These are phyloP conservation scores for Petrolisthes cinctipes DNA, from an alignment of 2,888 invertebrate species.

Conservation along the genomic window DNA sequence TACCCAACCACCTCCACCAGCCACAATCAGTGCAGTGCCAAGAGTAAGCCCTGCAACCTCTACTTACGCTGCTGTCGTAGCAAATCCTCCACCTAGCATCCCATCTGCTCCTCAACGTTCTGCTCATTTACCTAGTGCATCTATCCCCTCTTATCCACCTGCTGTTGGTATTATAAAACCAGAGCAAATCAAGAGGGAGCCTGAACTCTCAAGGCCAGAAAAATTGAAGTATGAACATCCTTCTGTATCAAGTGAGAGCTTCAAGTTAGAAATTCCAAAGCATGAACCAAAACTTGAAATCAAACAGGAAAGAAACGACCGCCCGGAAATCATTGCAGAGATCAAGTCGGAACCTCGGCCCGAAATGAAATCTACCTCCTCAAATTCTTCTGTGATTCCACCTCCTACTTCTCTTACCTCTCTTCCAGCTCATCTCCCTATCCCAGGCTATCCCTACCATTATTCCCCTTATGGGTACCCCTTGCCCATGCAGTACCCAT, in stretches of 20 bases:
- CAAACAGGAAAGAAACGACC: constrained; percentile 49
- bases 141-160: constrained; percentile 24
- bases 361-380: constrained; percentile 33
- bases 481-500: constrained; percentile 41
- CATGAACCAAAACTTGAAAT: constrained; percentile 51
- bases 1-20: constrained; percentile 39
- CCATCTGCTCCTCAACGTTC: neutral
- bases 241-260: constrained; percentile 11
- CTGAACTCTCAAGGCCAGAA: constrained; percentile 42
- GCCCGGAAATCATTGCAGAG: constrained; percentile 65
- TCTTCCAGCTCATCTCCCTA: constrained; percentile 26
- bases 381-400: constrained; percentile 13
- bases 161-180: constrained; percentile 37
- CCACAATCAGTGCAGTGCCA: constrained; percentile 22
- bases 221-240: constrained; percentile 45
- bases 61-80: constrained; percentile 15
- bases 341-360: constrained; percentile 55
- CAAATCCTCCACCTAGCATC: constrained; percentile 15
- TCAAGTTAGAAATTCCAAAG: constrained; percentile 40
- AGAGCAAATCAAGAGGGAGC: constrained; percentile 50
- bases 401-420: constrained; percentile 33
- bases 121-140: constrained; percentile 13
- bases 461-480: constrained; percentile 50
- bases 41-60: constrained; percentile 46
- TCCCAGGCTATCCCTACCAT: constrained; percentile 53